phyloP scores from a whole-genome alignment of 2,888 invertebrate genomes.

The Ichneumon xanthorius region DNA sequence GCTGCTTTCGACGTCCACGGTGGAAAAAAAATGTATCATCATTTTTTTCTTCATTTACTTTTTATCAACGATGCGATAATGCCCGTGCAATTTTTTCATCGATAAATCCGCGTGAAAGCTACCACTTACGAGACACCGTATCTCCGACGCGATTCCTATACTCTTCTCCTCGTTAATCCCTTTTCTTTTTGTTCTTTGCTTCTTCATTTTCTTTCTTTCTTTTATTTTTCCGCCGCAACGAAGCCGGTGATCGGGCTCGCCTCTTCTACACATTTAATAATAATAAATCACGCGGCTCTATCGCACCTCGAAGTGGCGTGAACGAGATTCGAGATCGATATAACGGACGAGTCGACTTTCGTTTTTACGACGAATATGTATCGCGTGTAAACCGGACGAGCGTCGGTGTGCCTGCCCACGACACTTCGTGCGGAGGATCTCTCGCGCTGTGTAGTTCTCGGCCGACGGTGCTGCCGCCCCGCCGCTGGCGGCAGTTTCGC shows the following conservation, averaged over 20 bases:
- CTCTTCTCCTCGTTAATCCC: constrained; percentile 2
- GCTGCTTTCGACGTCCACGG: neutral
- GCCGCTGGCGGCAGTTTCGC: neutral
- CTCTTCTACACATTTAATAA: constrained; percentile 52
- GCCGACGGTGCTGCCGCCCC: neutral
- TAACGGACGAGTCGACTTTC: constrained; percentile 40
- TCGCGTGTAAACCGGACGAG: constrained; percentile 20
- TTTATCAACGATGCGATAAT: constrained; percentile 22
- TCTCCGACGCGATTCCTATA: constrained; percentile 14
- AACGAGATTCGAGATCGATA: constrained; percentile 61
- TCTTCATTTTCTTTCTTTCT: constrained; percentile 14
- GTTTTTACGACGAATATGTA: constrained; percentile 44
- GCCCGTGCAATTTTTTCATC: constrained; percentile 31
- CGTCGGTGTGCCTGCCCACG: neutral
- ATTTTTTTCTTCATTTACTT: no score
- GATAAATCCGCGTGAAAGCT: constrained; percentile 47
- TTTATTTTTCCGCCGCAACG: constrained; percentile 5
- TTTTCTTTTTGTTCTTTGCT: neutral
- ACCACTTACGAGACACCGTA: constrained; percentile 41
- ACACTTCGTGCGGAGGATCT: neutral
- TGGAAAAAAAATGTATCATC: neutral
- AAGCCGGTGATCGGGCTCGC: constrained; percentile 18
- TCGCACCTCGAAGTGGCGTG: constrained; percentile 38
- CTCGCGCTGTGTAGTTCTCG: neutral
- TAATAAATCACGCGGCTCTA: constrained; percentile 60